These are phyloP conservation scores for Macrotus californicus DNA, from an alignment of 2,113 vertebrate species.

Conservation along the genomic window DNA sequence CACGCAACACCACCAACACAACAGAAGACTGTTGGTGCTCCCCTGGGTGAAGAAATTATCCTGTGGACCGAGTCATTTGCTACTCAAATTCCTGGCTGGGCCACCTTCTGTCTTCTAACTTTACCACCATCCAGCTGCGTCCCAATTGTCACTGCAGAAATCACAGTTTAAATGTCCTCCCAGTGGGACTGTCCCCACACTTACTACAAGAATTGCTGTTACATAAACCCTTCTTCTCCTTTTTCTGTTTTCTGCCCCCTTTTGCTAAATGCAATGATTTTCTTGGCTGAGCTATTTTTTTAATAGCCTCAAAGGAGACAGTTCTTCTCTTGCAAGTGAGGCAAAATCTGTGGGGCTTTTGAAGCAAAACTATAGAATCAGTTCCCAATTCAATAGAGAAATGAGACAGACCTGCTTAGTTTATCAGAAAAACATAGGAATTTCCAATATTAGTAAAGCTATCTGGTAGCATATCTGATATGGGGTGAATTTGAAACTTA, in stretches of 20 bases:
- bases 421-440: background rate
- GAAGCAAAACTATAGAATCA: background rate
- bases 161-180: constrained; percentile 7
- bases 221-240: background rate
- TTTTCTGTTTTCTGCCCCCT: background rate
- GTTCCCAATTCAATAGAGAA: background rate
- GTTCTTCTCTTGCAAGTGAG: background rate
- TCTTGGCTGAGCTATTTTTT: background rate
- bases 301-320: background rate
- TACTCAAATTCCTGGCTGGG: background rate
- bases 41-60: background rate
- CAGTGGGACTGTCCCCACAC: background rate
- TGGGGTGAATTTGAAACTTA: background rate
- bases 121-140: background rate
- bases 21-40: background rate
- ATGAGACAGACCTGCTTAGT: background rate
- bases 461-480: background rate
- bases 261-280: background rate
- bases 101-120: background rate
- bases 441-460: background rate
- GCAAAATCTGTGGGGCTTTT: background rate
- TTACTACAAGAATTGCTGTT: background rate
- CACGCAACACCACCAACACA: background rate
- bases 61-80: background rate
- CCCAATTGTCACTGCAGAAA: constrained; percentile 23